Percentiles rank a stretch among this genome's conserved stretches.
Evolutionary conservation across 2,888 invertebrate genomes (phyloP).

Genomic region (Parapristionchus giblindavisi): DNA sequence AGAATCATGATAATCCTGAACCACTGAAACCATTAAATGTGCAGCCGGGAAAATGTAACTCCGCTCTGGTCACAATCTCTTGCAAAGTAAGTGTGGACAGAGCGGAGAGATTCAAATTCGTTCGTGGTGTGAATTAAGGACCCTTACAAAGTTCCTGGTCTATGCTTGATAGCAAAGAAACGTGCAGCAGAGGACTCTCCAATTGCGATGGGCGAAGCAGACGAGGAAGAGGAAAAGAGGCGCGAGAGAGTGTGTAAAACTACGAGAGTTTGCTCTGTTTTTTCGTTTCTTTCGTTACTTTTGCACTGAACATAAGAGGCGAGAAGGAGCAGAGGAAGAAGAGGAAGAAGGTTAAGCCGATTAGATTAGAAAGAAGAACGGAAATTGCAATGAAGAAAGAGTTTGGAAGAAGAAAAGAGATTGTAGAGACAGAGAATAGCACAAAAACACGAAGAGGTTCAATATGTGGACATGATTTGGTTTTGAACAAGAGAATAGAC

Average conservation of each 20-base stretch:
- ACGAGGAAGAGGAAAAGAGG: neutral
- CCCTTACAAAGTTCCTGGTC: too few species aligned
- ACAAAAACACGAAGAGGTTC: neutral
- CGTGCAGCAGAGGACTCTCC: too few species aligned
- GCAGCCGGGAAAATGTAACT: too few species aligned
- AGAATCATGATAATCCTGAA: too few species aligned
- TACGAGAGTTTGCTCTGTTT: slow-evolving; percentile 7
- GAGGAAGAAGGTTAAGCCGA: neutral
- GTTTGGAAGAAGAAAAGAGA: neutral
- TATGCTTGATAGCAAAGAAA: too few species aligned
- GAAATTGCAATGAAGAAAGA: neutral
- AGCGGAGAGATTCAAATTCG: too few species aligned
- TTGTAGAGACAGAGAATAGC: neutral
- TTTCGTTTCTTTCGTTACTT: neutral
- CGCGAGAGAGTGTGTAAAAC: neutral
- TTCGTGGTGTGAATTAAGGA: too few species aligned
- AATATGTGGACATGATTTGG: too few species aligned
- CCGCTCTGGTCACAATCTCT: neutral
- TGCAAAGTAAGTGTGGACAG: neutral
- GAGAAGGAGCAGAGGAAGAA: neutral
- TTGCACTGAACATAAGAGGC: neutral
- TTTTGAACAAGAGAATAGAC: neutral
- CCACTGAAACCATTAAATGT: too few species aligned
- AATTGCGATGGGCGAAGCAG: neutral
- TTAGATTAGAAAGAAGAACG: neutral